Percentiles rank a stretch among this genome's conserved stretches.
phyloP scores from a whole-genome alignment of 2,888 invertebrate genomes.

The Andrena hattorfiana region DNA sequence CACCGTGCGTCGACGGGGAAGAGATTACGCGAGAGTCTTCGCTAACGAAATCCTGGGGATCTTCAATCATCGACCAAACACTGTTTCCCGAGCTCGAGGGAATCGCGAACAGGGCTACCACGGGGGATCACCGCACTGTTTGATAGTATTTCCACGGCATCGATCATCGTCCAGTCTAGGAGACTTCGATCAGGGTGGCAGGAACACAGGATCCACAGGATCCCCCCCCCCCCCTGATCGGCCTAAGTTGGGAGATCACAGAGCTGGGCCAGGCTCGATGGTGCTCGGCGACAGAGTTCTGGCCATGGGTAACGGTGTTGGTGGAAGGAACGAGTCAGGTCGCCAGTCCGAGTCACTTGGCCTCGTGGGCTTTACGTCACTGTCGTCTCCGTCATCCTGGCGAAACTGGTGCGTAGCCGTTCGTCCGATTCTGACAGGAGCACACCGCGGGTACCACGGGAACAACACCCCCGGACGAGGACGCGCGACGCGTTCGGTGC shows the following conservation, averaged over 20 bases:
- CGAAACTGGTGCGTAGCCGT: constrained; percentile 40
- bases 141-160: constrained; percentile 9
- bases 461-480: constrained; percentile 16
- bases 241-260: background rate
- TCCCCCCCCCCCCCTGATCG: background rate
- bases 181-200: constrained; percentile 10
- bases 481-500: background rate
- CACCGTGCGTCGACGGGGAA: background rate
- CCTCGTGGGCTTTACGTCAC: constrained; percentile 66
- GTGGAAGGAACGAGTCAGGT: background rate
- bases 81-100: background rate
- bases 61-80: constrained; percentile 44
- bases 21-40: background rate
- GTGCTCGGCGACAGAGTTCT: background rate
- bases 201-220: constrained; percentile 3
- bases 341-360: constrained; percentile 49
- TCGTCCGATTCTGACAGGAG: constrained; percentile 36
- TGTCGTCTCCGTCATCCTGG: constrained; percentile 63
- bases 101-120: constrained; percentile 9
- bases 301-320: constrained; percentile 5
- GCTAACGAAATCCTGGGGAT: background rate
- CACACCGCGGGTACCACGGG: constrained; percentile 17
- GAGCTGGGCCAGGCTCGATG: background rate
- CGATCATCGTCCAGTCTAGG: constrained; percentile 39
- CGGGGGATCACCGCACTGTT: constrained; percentile 23